Evolutionary conservation across 2,113 vertebrate genomes (phyloP).

Genomic region (Centropus bengalensis): DNA sequence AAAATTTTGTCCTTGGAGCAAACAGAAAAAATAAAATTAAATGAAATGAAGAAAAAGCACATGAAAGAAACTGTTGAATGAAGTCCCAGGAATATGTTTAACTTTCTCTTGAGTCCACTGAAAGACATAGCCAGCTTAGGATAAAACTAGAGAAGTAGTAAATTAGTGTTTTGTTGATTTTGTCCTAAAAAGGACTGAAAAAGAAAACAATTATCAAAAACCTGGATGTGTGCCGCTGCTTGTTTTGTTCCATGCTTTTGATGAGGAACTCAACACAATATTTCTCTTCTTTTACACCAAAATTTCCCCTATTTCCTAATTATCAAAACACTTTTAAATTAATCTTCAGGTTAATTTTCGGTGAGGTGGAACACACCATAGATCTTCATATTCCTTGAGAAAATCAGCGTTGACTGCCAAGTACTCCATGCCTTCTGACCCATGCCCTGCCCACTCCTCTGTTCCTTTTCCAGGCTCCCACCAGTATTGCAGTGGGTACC

Average conservation of each 20-base stretch:
- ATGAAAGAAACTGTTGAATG: not conserved
- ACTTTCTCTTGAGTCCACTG: not conserved
- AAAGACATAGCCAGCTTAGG: not conserved
- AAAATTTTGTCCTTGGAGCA: not conserved
- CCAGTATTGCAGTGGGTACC: accelerated
- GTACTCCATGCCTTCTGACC: not conserved
- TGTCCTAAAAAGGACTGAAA: not conserved
- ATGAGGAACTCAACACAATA: not conserved
- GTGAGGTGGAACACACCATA: not conserved
- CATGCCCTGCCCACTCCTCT: not conserved
- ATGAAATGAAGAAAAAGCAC: not conserved
- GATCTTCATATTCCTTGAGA: accelerated
- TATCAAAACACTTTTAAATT: not conserved
- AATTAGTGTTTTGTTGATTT: not conserved
- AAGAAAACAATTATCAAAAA: not conserved
- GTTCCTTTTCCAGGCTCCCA: not conserved
- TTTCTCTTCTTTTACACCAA: no score
- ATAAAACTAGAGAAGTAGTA: not conserved
- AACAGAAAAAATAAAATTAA: not conserved
- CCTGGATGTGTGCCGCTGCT: not conserved
- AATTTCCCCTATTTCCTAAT: not conserved
- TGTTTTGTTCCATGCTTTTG: not conserved
- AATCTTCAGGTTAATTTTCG: not conserved
- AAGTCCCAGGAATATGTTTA: not conserved
- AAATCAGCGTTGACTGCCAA: not conserved